These are phyloP conservation scores for Paralvinella palmiformis DNA, from an alignment of 1,140 invertebrate species.

Conservation along the genomic window DNA sequence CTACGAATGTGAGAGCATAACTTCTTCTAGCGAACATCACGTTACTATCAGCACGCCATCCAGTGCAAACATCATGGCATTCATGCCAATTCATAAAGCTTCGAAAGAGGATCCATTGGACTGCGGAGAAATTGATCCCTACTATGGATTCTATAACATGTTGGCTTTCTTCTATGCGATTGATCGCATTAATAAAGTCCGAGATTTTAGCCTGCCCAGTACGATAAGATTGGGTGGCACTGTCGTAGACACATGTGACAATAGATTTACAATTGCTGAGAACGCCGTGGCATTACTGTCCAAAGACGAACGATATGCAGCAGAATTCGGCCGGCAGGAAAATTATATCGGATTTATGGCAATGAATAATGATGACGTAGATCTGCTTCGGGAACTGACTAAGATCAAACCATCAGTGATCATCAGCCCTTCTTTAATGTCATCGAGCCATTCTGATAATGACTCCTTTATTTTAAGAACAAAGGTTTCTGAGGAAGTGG, in stretches of 20 bases:
- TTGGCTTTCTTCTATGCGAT: slow-evolving; percentile 34
- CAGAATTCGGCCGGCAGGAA: too few relatives aligned
- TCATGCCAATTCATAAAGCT: slow-evolving; percentile 33
- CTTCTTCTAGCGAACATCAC: too few relatives aligned
- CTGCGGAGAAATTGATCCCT: slow-evolving; percentile 34
- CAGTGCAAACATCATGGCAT: too few relatives aligned
- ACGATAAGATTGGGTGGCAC: neutral
- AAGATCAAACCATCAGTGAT: too few relatives aligned
- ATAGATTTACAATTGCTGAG: neutral
- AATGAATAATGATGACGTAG: neutral
- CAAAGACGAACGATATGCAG: too few relatives aligned
- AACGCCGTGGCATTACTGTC: neutral
- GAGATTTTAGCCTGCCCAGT: slow-evolving; percentile 32
- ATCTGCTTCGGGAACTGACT: neutral
- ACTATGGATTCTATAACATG: slow-evolving; percentile 28
- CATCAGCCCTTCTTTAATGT: too few relatives aligned
- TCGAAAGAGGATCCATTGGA: slow-evolving; percentile 28
- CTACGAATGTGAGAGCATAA: too few relatives aligned
- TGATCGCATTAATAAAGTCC: slow-evolving; percentile 32
- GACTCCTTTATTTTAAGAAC: too few relatives aligned
- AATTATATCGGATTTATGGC: too few relatives aligned
- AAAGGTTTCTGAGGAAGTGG: too few relatives aligned
- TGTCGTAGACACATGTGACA: neutral
- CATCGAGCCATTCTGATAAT: too few relatives aligned
- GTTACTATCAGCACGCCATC: too few relatives aligned